Percentiles rank a stretch among this genome's conserved stretches.
Evolutionary conservation across 23 tunicate genomes (phyloP).

Genomic region (Trididemnum clinides): DNA sequence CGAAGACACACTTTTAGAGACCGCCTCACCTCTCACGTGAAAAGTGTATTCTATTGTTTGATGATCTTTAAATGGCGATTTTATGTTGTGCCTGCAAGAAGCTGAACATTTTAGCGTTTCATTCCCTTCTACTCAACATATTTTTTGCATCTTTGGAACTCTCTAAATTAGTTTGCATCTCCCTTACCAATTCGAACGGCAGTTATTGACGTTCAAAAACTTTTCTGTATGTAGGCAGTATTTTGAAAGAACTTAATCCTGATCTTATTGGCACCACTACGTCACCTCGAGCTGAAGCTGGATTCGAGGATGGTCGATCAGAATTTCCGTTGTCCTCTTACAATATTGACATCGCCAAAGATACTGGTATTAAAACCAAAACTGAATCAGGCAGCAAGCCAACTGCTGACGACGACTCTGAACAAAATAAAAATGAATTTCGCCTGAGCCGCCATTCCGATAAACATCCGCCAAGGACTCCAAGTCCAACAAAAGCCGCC

Average conservation of each 20-base stretch:
- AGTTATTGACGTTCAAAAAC: too few relatives aligned
- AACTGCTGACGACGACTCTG: background rate
- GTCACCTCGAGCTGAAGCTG: slow-evolving; percentile 63
- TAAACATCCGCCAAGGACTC: slow-evolving; percentile 63
- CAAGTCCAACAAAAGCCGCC: slow-evolving; percentile 91
- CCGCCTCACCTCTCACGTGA: too few relatives aligned
- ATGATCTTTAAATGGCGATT: too few relatives aligned
- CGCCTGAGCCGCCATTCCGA: slow-evolving; percentile 68
- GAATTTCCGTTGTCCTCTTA: slow-evolving; percentile 40
- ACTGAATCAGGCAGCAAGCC: background rate
- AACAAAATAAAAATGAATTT: slow-evolving; percentile 16
- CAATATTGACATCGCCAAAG: background rate
- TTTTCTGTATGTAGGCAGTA: slow-evolving; percentile 29
- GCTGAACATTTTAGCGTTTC: too few relatives aligned
- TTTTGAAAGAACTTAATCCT: slow-evolving; percentile 69
- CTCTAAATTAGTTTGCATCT: too few relatives aligned
- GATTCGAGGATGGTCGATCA: slow-evolving; percentile 41
- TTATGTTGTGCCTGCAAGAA: too few relatives aligned
- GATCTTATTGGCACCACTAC: slow-evolving; percentile 48
- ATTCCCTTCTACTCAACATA: too few relatives aligned
- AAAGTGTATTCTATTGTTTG: too few relatives aligned
- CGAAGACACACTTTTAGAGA: too few relatives aligned
- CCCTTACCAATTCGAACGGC: too few relatives aligned
- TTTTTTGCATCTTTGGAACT: too few relatives aligned
- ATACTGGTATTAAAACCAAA: background rate